Conservation (phyloP, 2,113 vertebrate genomes). For the Protobothrops flavoviridis region DNA sequence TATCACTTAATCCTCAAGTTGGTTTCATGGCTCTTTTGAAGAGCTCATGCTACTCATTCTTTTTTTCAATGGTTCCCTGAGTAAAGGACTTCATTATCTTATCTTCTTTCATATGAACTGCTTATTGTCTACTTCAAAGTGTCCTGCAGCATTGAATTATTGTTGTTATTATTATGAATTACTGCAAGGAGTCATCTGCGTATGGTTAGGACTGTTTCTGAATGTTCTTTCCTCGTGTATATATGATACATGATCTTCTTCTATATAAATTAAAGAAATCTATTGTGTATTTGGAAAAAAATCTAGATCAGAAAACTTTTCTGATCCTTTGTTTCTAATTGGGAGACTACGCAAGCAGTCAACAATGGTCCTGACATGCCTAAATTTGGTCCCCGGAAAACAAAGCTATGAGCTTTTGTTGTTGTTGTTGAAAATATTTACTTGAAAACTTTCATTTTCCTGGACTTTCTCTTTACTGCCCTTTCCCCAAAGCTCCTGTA, state of each 20-base stretch:
- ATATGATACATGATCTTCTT: not conserved
- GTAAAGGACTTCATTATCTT: slow-evolving; percentile 1
- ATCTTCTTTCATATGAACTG: not conserved
- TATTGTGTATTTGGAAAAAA: not conserved
- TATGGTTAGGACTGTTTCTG: not conserved
- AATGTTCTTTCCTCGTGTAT: not conserved
- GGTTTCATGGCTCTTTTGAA: not conserved
- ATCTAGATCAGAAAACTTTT: not conserved
- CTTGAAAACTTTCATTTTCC: not conserved
- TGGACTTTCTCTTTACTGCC: not conserved
- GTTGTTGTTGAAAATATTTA: not conserved
- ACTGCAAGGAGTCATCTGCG: not conserved
- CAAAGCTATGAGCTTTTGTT: not conserved
- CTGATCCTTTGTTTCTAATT: too few relatives aligned
- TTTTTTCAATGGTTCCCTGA: not conserved
- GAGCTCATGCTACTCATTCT: not conserved
- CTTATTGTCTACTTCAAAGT: not conserved
- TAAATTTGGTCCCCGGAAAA: not conserved
- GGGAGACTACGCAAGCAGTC: not conserved
- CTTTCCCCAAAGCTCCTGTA: not conserved
- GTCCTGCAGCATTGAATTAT: not conserved
- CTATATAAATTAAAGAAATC: not conserved
- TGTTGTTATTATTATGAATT: not conserved
- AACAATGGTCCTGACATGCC: not conserved
- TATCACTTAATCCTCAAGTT: not conserved